phyloP scores from a whole-genome alignment of 2,888 invertebrate species.

The Stenotaenia linearis region DNA sequence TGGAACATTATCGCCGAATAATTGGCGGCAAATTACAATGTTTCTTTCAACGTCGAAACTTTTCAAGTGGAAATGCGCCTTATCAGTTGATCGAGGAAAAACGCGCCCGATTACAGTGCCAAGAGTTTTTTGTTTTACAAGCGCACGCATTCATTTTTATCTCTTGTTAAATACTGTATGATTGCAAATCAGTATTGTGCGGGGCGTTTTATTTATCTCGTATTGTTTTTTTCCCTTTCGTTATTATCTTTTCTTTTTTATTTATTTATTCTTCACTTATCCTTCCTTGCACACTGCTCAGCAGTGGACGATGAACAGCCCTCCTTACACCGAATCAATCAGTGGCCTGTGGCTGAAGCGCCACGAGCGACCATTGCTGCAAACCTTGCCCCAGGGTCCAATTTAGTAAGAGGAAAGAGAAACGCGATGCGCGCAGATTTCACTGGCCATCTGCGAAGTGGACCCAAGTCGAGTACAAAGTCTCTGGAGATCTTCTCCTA shows the following conservation, averaged over 20 bases:
- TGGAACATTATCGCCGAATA: slow-evolving; percentile 15
- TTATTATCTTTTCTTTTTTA: too few species aligned
- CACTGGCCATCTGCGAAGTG: slow-evolving; percentile 7
- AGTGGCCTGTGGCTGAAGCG: slow-evolving; percentile 19
- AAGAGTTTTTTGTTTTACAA: not conserved
- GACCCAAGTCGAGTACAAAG: slow-evolving; percentile 6
- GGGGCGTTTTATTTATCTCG: not conserved
- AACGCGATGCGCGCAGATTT: slow-evolving; percentile 14
- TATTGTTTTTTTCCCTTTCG: not conserved
- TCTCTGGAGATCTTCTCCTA: not conserved
- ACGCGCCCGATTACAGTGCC: not conserved
- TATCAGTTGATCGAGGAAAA: slow-evolving; percentile 3
- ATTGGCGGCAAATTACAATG: slow-evolving; percentile 15
- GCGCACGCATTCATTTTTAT: slow-evolving; percentile 14
- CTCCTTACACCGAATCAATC: slow-evolving; percentile 11
- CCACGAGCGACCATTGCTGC: slow-evolving; percentile 12
- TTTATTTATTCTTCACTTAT: not conserved
- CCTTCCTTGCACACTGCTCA: not conserved
- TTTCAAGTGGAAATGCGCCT: slow-evolving; percentile 6
- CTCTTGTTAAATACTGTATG: not conserved
- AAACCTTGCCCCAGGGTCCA: slow-evolving; percentile 19
- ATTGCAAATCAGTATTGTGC: slow-evolving; percentile 8
- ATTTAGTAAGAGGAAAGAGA: not conserved
- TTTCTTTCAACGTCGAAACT: slow-evolving; percentile 12
- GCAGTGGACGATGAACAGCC: not conserved